Base-by-base conservation (phyloP, 2,888 invertebrate genomes). In the Urechis unicinctus region DNA sequence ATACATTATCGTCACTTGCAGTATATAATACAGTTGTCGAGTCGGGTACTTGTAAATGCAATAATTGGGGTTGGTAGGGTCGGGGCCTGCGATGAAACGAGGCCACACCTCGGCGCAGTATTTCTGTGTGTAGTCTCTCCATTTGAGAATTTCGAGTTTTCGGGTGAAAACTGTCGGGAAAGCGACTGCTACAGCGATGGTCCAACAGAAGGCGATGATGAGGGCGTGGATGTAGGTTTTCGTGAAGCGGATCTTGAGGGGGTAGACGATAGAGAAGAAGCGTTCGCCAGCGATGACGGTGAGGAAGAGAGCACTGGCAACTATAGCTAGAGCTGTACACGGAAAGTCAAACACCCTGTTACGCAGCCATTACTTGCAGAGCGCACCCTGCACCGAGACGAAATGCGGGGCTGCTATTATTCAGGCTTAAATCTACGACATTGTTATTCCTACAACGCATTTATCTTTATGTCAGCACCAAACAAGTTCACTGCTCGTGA, bases 181-280 rank as follows among this genome's bases (percentile, higher is more conserved):
- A 6, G 71, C 72, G 26, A 70, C 62, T 0, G 53, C 63, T 0
- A 61, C 49, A 0, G 71, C 65, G 1, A 64, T 28, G 2, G 64
- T 21, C 71, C 70, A 71, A n/a, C 66, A 65, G 1, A 59, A 49
- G 4, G 71, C 65, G 5, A 66, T 53, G 43, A 53, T 30, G 42
- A 48, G 24, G 53, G 21, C 31, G 42, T 29, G 48, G 13, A 45
- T 30, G 53, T 48, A 42, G 22, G 44, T 21, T 6, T 30, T 24
- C 21, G 56, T 53, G 3, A 53, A 46, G 6, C 48, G 50, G 4
- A 49, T 64, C 41, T 59, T 64, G 24, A 74, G 52, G 0, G 73
- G 73, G 46, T 63, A 70, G 5, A 73, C 67, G 24, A 72, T 69
- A 24, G 71, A 70, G n/a, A 70, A 59, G 56, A 70, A 72, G 22